A percentile compares a stretch with the other conserved stretches of the same genome.
Evolutionary conservation across 2,113 vertebrate genomes (phyloP).

Genomic region (Catharus fuscescens): DNA sequence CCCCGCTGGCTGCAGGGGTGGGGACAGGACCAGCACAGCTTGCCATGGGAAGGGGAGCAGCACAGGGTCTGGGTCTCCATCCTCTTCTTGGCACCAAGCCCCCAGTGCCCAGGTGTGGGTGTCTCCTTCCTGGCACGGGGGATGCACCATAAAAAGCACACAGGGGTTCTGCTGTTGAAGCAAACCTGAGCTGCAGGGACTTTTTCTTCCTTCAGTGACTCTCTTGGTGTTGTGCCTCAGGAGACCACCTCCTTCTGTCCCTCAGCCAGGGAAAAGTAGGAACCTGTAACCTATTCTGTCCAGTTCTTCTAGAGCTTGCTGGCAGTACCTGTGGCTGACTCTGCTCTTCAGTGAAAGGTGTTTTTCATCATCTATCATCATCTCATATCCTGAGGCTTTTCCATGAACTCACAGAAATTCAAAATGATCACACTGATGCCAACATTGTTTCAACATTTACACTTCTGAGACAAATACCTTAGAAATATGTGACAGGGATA

Average conservation of each 20-base stretch:
- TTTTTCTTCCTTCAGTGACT: background rate
- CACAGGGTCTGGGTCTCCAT: background rate
- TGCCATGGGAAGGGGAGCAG: accelerated
- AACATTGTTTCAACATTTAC: background rate
- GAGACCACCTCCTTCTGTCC: background rate
- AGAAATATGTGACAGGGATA: background rate
- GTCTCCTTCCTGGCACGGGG: accelerated
- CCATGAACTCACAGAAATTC: background rate
- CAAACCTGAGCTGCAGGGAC: background rate
- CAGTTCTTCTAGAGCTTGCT: background rate
- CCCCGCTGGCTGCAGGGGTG: accelerated
- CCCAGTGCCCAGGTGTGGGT: accelerated
- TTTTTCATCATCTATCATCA: background rate
- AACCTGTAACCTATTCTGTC: background rate
- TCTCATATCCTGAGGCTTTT: slow-evolving; percentile 1
- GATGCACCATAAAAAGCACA: background rate
- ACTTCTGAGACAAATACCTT: background rate
- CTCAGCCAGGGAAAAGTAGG: background rate
- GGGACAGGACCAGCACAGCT: accelerated
- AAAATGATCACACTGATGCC: background rate
- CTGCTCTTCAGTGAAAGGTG: background rate
- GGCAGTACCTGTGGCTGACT: background rate
- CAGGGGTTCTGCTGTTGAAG: background rate
- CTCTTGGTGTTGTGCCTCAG: background rate
- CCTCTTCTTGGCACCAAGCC: background rate